Evolutionary conservation across 2,888 invertebrate genomes (phyloP).

Genomic region (Schizotus pectinicornis): DNA sequence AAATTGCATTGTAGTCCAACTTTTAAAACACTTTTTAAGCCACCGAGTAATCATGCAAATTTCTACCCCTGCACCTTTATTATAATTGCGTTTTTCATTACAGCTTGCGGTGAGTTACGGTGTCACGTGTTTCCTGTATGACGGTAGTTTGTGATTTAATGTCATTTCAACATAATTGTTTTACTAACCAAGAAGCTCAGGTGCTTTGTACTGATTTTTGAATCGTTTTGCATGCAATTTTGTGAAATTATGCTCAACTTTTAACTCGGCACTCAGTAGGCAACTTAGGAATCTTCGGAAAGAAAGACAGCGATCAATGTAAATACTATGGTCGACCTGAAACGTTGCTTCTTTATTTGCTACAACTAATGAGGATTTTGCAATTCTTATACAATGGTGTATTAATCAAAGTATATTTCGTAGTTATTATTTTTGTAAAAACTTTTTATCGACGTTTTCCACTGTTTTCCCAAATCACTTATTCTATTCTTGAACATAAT

Average conservation of each 20-base stretch:
- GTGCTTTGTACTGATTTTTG: not conserved
- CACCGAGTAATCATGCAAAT: constrained; percentile 50
- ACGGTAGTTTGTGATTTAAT: constrained; percentile 20
- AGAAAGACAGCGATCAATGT: no score
- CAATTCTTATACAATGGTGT: no score
- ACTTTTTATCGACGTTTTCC: no score
- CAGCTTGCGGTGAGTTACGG: constrained; percentile 32
- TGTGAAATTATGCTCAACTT: not conserved
- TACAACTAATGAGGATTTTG: no score
- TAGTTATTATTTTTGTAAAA: no score
- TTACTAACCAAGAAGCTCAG: constrained; percentile 23
- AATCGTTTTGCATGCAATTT: no score
- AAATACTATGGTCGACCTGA: no score
- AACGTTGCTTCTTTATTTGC: no score
- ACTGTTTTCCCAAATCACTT: no score
- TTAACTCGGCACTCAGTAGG: not conserved
- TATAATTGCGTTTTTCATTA: constrained; percentile 50
- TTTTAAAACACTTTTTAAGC: constrained; percentile 58
- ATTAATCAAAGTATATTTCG: no score
- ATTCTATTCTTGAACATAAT: no score
- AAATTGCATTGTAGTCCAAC: constrained; percentile 58
- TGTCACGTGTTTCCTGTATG: constrained; percentile 23
- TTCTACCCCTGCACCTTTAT: constrained; percentile 45
- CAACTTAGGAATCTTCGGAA: no score
- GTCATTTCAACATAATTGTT: constrained; percentile 26